Conservation (phyloP, 2,797 vertebrate species). For the Coranthus polyacanthus region DNA sequence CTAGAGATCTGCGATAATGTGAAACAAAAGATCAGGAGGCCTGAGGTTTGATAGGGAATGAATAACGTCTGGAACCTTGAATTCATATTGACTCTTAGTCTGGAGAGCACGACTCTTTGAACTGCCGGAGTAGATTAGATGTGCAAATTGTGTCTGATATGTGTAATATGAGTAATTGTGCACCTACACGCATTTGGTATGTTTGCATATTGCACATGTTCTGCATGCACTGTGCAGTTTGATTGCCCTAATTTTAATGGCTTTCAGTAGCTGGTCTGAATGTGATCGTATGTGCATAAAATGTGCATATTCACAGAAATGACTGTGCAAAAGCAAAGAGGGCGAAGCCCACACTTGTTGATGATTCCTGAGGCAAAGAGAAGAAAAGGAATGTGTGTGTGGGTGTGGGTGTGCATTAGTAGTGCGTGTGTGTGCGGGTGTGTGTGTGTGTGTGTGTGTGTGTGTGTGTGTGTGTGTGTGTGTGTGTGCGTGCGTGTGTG, state of each 20-base stretch:
- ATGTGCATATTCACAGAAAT: constrained; percentile 2
- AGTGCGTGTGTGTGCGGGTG: constrained; percentile 8
- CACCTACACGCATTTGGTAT: neutral
- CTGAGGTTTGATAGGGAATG: constrained; percentile 49
- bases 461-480: constrained; percentile 1
- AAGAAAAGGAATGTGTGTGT: constrained; percentile 5
- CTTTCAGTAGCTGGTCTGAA: constrained; percentile 34
- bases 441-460: neutral
- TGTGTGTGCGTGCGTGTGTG: constrained; percentile 8
- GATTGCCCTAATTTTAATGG: constrained; percentile 5
- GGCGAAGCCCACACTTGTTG: constrained; percentile 7
- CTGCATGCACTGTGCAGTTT: neutral
- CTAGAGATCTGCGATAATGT: constrained; percentile 55
- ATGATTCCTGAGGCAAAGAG: constrained; percentile 23
- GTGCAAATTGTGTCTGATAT: constrained; percentile 45
- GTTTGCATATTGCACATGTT: constrained; percentile 4
- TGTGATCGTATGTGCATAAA: neutral
- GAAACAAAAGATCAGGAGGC: constrained; percentile 64
- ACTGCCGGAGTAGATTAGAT: constrained; percentile 52
- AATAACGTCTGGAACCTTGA: constrained; percentile 63
- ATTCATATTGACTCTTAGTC: constrained; percentile 63
- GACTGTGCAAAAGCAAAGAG: neutral
- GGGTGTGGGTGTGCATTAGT: too few species aligned
- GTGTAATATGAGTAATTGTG: constrained; percentile 28
- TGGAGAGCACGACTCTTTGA: constrained; percentile 57